Percentiles rank a stretch among this genome's conserved stretches.
These are phyloP conservation scores for Agelastica alni DNA, from an alignment of 2,888 invertebrate genomes.

Conservation along the genomic window DNA sequence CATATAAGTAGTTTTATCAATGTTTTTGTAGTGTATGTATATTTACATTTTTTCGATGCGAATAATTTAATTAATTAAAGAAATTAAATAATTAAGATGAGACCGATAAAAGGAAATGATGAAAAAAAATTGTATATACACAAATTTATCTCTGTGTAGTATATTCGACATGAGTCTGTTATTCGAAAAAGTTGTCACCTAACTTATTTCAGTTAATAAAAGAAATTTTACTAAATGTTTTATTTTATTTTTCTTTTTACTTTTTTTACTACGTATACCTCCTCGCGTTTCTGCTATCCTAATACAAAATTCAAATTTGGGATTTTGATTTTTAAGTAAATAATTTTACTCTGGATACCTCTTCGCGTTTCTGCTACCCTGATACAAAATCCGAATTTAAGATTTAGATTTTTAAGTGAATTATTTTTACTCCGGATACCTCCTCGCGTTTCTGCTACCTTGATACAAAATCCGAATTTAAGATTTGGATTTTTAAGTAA, in stretches of 20 bases:
- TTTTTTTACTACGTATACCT: background rate
- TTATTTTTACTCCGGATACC: too few species aligned
- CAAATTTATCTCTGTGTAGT: conserved; percentile 57
- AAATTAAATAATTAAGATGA: conserved; percentile 28
- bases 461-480: too few species aligned
- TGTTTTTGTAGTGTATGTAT: conserved; percentile 57
- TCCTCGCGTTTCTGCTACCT: too few species aligned
- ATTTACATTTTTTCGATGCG: conserved; percentile 42
- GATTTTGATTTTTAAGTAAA: too few species aligned
- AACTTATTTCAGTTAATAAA: conserved; percentile 60
- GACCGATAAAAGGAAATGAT: conserved; percentile 40
- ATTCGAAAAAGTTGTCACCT: conserved; percentile 57
- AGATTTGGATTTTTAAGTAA: too few species aligned
- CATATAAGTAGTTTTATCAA: conserved; percentile 56
- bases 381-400: too few species aligned
- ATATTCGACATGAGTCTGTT: conserved; percentile 54
- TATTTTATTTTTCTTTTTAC: too few species aligned
- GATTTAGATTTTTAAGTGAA: too few species aligned
- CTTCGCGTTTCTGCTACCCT: too few species aligned
- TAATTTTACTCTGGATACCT: too few species aligned
- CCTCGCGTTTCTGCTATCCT: too few species aligned
- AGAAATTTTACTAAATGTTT: conserved; percentile 54
- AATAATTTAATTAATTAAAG: conserved; percentile 35
- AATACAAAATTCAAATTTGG: too few species aligned
- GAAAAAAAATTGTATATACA: conserved; percentile 52